Percentiles rank a stretch among this genome's conserved stretches.
These are phyloP conservation scores for Lasioglossum vierecki DNA, from an alignment of 2,888 invertebrate species.

Conservation along the genomic window DNA sequence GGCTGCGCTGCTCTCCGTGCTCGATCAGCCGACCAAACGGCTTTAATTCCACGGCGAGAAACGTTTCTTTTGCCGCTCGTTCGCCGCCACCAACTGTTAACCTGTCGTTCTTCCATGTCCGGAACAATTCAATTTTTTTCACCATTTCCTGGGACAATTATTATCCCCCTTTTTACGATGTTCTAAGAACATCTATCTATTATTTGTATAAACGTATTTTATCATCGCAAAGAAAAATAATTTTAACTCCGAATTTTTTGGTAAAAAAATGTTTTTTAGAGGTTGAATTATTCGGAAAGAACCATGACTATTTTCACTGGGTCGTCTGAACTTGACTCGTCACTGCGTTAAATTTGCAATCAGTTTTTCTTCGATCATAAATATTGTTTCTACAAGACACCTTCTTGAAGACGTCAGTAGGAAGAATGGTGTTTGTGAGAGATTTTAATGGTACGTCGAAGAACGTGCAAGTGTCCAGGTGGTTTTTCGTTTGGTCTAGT, in stretches of 20 bases:
- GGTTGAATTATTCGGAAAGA: neutral
- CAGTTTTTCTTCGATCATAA: neutral
- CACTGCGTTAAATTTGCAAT: neutral
- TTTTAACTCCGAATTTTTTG: too few relatives aligned
- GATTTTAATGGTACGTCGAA: neutral
- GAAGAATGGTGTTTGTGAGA: neutral
- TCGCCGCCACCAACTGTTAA: neutral
- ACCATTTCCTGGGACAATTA: neutral
- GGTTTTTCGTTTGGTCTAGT: conserved; percentile 34
- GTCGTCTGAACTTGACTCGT: neutral
- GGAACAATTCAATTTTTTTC: neutral
- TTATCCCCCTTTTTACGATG: neutral
- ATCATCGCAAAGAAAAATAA: too few relatives aligned
- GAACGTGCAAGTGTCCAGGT: conserved; percentile 4
- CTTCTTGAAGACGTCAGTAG: neutral
- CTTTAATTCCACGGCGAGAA: neutral
- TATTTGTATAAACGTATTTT: too few relatives aligned
- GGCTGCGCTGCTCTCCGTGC: conserved; percentile 8
- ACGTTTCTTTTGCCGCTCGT: neutral
- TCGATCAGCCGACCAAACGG: conserved; percentile 5
- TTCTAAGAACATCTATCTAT: too few relatives aligned
- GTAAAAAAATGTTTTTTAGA: neutral
- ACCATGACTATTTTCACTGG: neutral
- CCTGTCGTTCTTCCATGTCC: neutral
- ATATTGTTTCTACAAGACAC: neutral